Base-by-base conservation (phyloP, 2,797 vertebrate genomes). In the Brachymystax lenok region DNA sequence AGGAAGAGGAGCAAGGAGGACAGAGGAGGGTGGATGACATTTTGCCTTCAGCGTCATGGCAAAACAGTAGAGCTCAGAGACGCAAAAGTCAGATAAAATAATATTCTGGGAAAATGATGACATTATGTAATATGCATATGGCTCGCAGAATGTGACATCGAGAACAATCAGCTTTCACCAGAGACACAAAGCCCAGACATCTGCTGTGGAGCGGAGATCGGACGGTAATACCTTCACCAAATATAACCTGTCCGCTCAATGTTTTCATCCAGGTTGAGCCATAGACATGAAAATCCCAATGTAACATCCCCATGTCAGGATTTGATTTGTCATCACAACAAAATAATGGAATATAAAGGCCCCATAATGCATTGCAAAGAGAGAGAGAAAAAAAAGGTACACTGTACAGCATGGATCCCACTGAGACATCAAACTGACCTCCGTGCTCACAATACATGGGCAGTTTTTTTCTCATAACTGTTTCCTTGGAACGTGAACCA, bases 71-170 rank as follows among this genome's bases (percentile, higher is more conserved):
- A 40, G 66, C 66, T 19, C 30, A 2, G 68, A n/a, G 67, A 17
- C 10, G 16, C 30, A n/a, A 69, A 69, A 46, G 17, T 6, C 19
- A 24, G 68, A 5, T 46, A 5, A 40, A 5, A 21, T n/a, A 69
- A 46, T 30, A 63, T 40, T 4, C 50, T 14, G 33, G 33, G 30
- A 75, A 74, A 79, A 74, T 50, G 24, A 51, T 74, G 46, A 76
- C 63, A 52, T 89, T 75, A 81, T 72, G 80, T 78, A 87, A 87
- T 14, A 33, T 64, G 71, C 78, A 79, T 82, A 85, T 82, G 78
- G 83, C 79, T 66, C 70, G 59, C 71, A 56, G 85, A 83, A 80
- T 77, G 77, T 80, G 72, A 83, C 82, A 83, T 79, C 76, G 69
- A 75, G 76, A 80, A 73, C 30, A 46, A 77, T 66, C 67, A 82